Conservation (phyloP, 2,888 invertebrate genomes). For the Callyntrura sp. region DNA sequence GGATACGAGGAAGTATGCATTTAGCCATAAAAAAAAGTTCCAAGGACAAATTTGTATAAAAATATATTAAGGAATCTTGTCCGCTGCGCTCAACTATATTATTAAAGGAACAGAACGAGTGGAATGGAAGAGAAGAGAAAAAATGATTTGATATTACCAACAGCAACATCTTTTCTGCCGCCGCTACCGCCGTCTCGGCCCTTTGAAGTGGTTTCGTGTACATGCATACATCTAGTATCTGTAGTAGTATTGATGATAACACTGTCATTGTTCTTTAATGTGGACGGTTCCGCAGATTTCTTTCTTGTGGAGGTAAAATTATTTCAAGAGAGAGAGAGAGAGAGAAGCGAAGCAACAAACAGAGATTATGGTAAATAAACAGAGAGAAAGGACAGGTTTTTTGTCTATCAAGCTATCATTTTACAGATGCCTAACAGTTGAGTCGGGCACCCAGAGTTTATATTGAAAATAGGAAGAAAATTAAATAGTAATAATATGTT, state of each 20-base stretch:
- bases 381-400: not conserved
- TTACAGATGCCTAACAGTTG: too few species aligned
- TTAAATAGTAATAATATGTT: conserved; percentile 3
- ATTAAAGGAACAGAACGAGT: not conserved
- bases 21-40: conserved; percentile 8
- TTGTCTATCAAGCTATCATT: not conserved
- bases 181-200: not conserved
- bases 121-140: not conserved
- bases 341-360: not conserved
- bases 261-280: not conserved
- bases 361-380: not conserved
- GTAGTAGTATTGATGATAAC: not conserved
- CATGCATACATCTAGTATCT: not conserved
- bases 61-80: not conserved
- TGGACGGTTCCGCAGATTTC: not conserved
- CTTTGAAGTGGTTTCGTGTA: not conserved
- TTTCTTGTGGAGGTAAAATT: not conserved
- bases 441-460: not conserved
- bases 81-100: not conserved
- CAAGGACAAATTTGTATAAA: conserved; percentile 26
- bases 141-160: not conserved
- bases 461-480: not conserved
- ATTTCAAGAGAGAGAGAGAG: too few species aligned
- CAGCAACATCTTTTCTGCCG: not conserved
- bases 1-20: conserved; percentile 20